Base-by-base conservation (phyloP, 2,113 vertebrate species). In the Cyrtonyx montezumae region DNA sequence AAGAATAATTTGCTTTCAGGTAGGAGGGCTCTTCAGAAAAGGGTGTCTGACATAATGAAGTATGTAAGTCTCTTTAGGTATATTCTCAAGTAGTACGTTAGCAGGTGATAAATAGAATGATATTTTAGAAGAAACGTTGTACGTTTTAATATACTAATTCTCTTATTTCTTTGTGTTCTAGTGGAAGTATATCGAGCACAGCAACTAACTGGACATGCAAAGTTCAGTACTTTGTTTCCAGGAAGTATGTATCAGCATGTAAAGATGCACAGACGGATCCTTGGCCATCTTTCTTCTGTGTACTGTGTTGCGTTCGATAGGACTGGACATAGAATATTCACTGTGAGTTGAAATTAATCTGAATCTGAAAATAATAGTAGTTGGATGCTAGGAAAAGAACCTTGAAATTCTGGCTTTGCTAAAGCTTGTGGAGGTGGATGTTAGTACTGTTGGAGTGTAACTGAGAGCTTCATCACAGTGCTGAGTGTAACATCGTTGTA, bases 281-380 rank as follows among this genome's bases (percentile, higher is more conserved):
- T 99, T 45, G 99, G 99, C 89, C 99, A 99, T 94, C 98, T 99
- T 26, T 99, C 99, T 87, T 98, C 99, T 55, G 99, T 99, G n/a
- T 99, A 99, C 96, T 99, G 99, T 97, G 99, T 99, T 79, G 99
- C 99, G 45, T 99, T 99, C 68, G 99, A 99, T 95, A 98, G 99
- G 91, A 99, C 99, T 46, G 99, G 99, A 93, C 98, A 99, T 95
- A 98, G 99, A 97, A 99, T 99, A 97, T 99, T 99, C 93, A 99
- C 99, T 93, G 99, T 99, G 97, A 99, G 99, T 98, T 93, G 22
- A 89, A 94, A 56, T 73, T 17, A 8, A 48, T 87, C 63, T 11
- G 22, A 10, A 69, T 65, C 17, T 86, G 53, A 68, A n/a, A 61
- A 13, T 71, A 32, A 36, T 51, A 61, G 26, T 70, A 49, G 30